These are phyloP conservation scores for Micrastur ruficollis DNA, from an alignment of 2,797 vertebrate genomes.

Conservation along the genomic window DNA sequence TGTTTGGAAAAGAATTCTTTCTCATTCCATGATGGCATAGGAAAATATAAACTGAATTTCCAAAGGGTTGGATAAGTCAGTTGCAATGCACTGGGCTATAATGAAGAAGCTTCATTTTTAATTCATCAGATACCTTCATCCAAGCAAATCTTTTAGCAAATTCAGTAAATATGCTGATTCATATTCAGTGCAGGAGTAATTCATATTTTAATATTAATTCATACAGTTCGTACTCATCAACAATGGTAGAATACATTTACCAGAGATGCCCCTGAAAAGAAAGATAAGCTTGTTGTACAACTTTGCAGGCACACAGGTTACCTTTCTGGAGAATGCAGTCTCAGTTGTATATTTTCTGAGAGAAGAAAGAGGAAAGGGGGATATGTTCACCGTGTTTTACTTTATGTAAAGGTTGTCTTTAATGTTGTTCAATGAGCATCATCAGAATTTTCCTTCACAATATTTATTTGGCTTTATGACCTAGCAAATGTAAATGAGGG, in stretches of 20 bases:
- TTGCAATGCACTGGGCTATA: background rate
- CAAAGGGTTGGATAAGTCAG: background rate
- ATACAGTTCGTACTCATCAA: background rate
- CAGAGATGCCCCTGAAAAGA: background rate
- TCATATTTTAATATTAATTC: conserved; percentile 45
- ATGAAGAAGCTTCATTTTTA: background rate
- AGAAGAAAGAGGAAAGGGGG: background rate
- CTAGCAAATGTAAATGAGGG: background rate
- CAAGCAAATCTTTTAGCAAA: conserved; percentile 13
- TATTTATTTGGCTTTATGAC: background rate
- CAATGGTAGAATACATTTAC: background rate
- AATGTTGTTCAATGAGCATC: background rate
- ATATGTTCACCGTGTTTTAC: background rate
- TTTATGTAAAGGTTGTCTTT: background rate
- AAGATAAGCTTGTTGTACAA: background rate
- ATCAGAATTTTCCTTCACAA: background rate
- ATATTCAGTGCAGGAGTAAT: background rate
- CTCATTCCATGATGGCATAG: background rate
- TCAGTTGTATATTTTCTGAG: background rate
- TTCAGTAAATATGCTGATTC: background rate
- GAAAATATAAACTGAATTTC: background rate
- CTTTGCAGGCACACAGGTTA: background rate
- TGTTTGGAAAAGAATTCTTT: background rate
- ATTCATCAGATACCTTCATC: background rate
- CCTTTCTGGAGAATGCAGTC: background rate